Percentiles rank a stretch among this genome's conserved stretches.
Evolutionary conservation across 2,113 vertebrate genomes (phyloP).

Genomic region (Muntiacus reevesi): DNA sequence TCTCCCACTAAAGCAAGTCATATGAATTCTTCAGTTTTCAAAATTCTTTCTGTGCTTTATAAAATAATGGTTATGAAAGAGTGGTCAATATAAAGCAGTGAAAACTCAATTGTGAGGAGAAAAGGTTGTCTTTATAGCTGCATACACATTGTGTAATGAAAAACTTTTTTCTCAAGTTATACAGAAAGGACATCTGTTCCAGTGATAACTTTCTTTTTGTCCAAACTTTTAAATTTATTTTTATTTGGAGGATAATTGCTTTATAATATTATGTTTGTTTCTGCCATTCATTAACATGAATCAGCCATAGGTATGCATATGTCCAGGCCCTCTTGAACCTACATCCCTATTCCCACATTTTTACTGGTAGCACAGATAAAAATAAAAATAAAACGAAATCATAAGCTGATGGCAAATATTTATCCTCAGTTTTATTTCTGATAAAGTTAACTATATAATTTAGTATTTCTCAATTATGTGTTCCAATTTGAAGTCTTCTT

Average conservation of each 20-base stretch:
- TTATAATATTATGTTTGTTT: neutral
- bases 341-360: neutral
- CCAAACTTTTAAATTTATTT: neutral
- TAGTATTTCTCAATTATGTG: neutral
- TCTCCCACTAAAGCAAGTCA: neutral
- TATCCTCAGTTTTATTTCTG: neutral
- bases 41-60: neutral
- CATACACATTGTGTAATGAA: neutral
- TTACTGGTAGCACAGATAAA: neutral
- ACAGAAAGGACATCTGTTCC: neutral
- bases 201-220: neutral
- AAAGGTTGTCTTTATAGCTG: neutral
- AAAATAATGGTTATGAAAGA: neutral
- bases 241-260: neutral
- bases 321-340: neutral
- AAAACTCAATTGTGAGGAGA: neutral
- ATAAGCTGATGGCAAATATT: neutral
- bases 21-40: neutral
- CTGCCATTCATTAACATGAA: neutral
- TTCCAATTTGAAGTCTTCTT: neutral
- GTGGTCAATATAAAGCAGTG: neutral
- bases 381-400: neutral
- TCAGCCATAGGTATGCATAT: neutral
- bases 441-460: neutral
- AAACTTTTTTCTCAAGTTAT: neutral